These are phyloP conservation scores for Columba livia DNA, from an alignment of 2,113 vertebrate species.

Conservation along the genomic window DNA sequence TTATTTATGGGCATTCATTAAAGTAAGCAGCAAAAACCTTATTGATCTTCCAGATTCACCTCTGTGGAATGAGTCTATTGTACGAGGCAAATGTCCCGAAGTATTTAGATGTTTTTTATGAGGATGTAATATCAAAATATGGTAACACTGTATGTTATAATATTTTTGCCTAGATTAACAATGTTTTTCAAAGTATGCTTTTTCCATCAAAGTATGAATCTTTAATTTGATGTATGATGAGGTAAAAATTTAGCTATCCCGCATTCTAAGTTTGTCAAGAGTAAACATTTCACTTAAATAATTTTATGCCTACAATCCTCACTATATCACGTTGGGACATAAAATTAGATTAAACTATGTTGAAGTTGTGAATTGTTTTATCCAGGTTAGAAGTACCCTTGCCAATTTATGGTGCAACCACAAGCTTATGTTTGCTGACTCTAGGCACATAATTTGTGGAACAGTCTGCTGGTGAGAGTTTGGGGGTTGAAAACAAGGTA, in stretches of 20 bases:
- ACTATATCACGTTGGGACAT: not conserved
- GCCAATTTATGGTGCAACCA: not conserved
- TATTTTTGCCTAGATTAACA: not conserved
- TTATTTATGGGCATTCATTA: slow-evolving; percentile 61
- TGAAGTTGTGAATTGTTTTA: not conserved
- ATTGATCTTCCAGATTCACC: slow-evolving; percentile 17
- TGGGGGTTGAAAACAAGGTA: not conserved
- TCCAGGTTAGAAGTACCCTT: not conserved
- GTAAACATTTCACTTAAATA: not conserved
- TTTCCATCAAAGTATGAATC: not conserved
- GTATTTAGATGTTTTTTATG: not conserved
- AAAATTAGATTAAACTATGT: not conserved
- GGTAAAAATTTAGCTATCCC: not conserved
- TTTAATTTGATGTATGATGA: not conserved
- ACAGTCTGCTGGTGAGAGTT: not conserved
- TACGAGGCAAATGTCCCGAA: not conserved
- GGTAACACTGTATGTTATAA: not conserved
- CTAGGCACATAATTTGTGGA: not conserved
- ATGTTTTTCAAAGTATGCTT: not conserved
- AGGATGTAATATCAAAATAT: not conserved
- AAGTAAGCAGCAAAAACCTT: slow-evolving; percentile 29
- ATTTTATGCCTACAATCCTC: not conserved
- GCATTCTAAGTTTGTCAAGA: not conserved
- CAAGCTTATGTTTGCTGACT: not conserved
- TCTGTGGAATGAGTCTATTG: slow-evolving; percentile 5